A percentile compares a stretch with the other conserved stretches of the same genome.
phyloP scores from a whole-genome alignment of 1,140 invertebrate genomes.

The Onthophagus taurus region DNA sequence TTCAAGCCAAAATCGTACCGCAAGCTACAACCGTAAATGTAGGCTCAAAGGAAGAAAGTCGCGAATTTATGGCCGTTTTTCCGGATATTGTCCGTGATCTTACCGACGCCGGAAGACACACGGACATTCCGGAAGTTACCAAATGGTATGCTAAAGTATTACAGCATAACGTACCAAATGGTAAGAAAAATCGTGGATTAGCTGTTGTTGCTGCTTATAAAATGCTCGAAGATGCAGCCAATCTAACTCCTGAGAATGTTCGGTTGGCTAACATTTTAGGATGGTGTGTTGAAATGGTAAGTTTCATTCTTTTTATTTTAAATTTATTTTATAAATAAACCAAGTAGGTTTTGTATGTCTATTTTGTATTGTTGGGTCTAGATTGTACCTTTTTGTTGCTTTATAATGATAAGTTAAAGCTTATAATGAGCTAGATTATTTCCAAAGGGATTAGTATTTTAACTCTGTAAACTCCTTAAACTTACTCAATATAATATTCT shows the following conservation, averaged over 20 bases:
- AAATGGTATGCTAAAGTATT: conserved; percentile 71
- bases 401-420: no score
- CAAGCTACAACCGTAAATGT: conserved; percentile 16
- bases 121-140: conserved; percentile 64
- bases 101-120: conserved; percentile 58
- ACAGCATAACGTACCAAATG: conserved; percentile 73
- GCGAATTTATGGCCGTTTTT: conserved; percentile 79
- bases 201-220: conserved; percentile 72
- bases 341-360: no score
- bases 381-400: no score
- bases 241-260: conserved; percentile 67
- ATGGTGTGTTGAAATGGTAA: conserved; percentile 91
- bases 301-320: conserved; percentile 24
- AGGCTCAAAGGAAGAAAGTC: conserved; percentile 61
- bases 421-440: no score
- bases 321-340: neutral
- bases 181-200: conserved; percentile 74
- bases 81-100: conserved; percentile 76
- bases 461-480: no score
- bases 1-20: conserved; percentile 27
- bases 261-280: conserved; percentile 75
- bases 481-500: no score
- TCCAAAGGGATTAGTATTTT: no score
- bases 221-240: conserved; percentile 51
- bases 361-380: no score